Evolutionary conservation across 2,888 invertebrate species (phyloP), one percentile per base, ranked within the genome.

Genomic region (Keiferia lycopersicella): DNA sequence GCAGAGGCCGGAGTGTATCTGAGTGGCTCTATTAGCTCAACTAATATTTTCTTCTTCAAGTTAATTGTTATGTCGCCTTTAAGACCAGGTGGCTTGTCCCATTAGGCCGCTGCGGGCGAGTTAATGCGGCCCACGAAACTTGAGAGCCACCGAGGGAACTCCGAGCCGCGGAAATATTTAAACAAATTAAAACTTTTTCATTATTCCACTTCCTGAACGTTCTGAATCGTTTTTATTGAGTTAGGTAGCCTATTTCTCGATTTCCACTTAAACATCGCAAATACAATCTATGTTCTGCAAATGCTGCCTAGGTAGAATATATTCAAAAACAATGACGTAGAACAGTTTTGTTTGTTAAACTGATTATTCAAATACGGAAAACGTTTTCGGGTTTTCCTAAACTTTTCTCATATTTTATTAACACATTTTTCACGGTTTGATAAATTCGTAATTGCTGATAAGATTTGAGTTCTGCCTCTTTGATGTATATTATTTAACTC

Each of bases 351-450:
- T 91, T 89, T 90, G 88, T 87, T 87, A 88, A 90, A 89, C 87
- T 90, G 88, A 90, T 91, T 91, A 91, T 91, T 91, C 88, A 91
- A 91, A 91, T 90, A 88, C 84, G 84, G 82, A 90, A 91, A 91
- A 87, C 88, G 88, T 87, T 90, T 87, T 88, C 80, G 86, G 87
- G 84, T 87, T 87, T 86, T 80, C 84, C 81, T 87, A 85, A 90
- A 89, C 83, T 90, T 88, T 80, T 76, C 87, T 89, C 86, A 91
- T 91, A 91, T 90, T 91, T 91, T 88, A 91, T 91, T 91, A 88
- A 91, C 87, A 74, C 83, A 81, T 86, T 86, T 86, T 88, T 88
- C 85, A 87, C 83, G 86, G 84, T 83, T 84, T 82, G 78, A 80
- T 81, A 83, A 85, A 83, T 81, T 77, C 80, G 81, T 84, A 82